Evolutionary conservation across 1,140 invertebrate species (phyloP).

Genomic region (Sitodiplosis mosellana): DNA sequence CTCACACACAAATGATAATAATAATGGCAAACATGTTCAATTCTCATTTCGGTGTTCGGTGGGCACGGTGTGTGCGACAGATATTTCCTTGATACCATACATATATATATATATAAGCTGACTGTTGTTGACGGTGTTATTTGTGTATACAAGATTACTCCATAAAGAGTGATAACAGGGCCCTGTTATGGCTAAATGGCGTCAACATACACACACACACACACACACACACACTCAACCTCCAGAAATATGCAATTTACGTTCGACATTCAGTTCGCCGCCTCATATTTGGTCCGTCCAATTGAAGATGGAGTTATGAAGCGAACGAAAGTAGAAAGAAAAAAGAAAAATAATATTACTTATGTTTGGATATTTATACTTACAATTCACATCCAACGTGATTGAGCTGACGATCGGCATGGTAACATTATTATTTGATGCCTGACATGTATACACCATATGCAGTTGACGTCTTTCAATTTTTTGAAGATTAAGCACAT

Average conservation of each 20-base stretch:
- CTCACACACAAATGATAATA: no score
- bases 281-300: background rate
- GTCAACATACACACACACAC: no score
- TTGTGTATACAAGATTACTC: no score
- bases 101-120: no score
- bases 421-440: slow-evolving; percentile 57
- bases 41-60: no score
- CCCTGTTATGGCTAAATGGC: no score
- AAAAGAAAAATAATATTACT: background rate
- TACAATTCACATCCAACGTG: slow-evolving; percentile 58
- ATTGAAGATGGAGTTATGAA: background rate
- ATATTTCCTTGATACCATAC: no score
- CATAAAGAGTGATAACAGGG: no score
- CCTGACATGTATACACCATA: slow-evolving; percentile 51
- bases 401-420: slow-evolving; percentile 52
- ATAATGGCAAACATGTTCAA: no score
- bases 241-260: background rate
- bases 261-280: background rate
- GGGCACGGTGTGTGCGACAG: no score
- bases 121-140: no score
- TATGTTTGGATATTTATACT: slow-evolving; percentile 27
- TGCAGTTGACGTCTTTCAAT: slow-evolving; percentile 46
- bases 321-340: background rate
- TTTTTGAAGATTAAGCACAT: slow-evolving; percentile 42
- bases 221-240: background rate